Base-by-base conservation (phyloP, 1,140 invertebrate species). In the Hesperophylax magnus region DNA sequence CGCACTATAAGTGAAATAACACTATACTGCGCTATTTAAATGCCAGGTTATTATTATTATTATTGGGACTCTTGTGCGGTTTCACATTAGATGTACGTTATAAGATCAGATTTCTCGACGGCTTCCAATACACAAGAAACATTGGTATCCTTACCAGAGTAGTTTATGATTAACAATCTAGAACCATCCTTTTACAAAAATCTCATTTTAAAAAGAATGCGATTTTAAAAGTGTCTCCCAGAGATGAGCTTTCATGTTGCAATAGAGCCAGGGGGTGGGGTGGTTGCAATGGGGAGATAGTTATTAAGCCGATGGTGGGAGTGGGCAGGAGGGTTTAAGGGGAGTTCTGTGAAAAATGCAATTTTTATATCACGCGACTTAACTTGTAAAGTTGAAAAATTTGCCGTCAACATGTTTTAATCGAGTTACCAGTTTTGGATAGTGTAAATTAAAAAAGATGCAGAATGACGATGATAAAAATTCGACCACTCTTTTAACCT, bases 311-410 rank as follows among this genome's bases (percentile, higher is more conserved):
- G 58, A 17, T 22, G 56, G 4, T 2, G 24, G 11, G 61, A 2
- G 14, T 8, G 63, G 63, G 22, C 4, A 31, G 20, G 9, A 24
- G 22, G 61, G 2, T 14, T 47, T 14, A 31, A 27, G 14, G 61
- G 8, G 27, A 27, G n/a, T 31, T 4, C 31, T 34, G n/a, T 67
- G 63, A 27, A 67, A 67, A 67, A 67, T 67, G 63, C 63, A 67
- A 15, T 67, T 67, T 67, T 67, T 22, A 31, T 18, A 67, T 31
- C 11, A 27, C 27, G 9, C 39, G 39, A 9, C 39, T 47, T 22
- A 58, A 58, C 11, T 22, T 58, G n/a, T 20, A 58, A 58, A 58
- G 22, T 20, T 58, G 56, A 58, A 6, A 58, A 58, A 58, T 58
- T 58, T 20, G n/a, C 39, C 39, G 39, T 47, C 39, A 47, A 47